A percentile compares a stretch with the other conserved stretches of the same genome.
These are phyloP conservation scores for Pharmacophagus antenor DNA, from an alignment of 2,888 invertebrate genomes.

Conservation along the genomic window DNA sequence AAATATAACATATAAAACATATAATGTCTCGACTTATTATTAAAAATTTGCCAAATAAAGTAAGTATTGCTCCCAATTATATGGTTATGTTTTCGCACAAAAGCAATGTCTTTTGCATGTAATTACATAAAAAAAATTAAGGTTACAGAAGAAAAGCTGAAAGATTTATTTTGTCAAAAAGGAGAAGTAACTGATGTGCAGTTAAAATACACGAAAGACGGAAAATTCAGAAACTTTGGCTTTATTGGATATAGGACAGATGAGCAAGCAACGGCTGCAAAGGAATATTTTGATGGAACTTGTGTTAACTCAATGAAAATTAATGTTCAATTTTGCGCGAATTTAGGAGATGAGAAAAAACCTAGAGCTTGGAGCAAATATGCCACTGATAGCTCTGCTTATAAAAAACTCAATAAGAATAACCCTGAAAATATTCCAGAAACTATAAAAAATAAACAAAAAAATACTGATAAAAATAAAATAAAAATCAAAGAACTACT, in stretches of 20 bases:
- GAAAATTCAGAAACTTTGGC: constrained; percentile 95
- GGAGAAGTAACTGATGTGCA: constrained; percentile 96
- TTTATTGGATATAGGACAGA: constrained; percentile 94
- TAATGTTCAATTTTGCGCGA: constrained; percentile 86
- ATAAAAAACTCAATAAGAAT: constrained; percentile 75
- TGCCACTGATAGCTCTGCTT: constrained; percentile 87
- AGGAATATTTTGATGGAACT: constrained; percentile 89
- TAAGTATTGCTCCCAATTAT: constrained; percentile 62
- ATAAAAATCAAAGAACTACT: constrained; percentile 84
- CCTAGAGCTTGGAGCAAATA: constrained; percentile 97
- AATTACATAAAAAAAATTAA: constrained; percentile 53
- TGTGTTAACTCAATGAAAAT: constrained; percentile 92
- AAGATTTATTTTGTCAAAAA: constrained; percentile 87
- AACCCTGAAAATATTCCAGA: constrained; percentile 48
- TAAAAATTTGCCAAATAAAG: constrained; percentile 93
- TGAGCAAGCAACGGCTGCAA: constrained; percentile 88
- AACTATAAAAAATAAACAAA: constrained; percentile 57
- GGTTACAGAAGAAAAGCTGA: constrained; percentile 89
- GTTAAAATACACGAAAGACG: constrained; percentile 94
- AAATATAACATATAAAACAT: constrained; percentile 7
- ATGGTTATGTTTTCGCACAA: background rate
- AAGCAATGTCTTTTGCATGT: background rate
- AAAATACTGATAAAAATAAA: constrained; percentile 62
- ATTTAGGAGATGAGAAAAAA: constrained; percentile 85
- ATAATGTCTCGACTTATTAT: constrained; percentile 92